phyloP scores from a whole-genome alignment of 2,113 vertebrate species.

The Halcyon senegalensis region DNA sequence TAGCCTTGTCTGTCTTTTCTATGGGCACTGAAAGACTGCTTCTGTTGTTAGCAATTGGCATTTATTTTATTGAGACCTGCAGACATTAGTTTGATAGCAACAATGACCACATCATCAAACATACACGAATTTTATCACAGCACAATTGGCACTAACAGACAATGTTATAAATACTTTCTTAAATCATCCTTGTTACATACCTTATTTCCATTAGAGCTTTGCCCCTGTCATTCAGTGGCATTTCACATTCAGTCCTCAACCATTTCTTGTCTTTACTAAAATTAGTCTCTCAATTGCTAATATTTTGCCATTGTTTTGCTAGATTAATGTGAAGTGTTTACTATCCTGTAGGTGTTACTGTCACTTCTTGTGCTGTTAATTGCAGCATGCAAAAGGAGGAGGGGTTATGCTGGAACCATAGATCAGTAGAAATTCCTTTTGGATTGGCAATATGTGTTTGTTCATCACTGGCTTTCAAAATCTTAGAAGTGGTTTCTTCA shows the following conservation, averaged over 20 bases:
- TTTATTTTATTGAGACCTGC: background rate
- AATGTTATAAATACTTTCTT: background rate
- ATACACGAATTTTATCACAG: background rate
- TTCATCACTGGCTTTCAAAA: background rate
- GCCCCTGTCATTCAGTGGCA: background rate
- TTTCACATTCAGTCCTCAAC: background rate
- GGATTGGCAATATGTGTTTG: background rate
- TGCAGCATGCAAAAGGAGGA: background rate
- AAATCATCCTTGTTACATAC: background rate
- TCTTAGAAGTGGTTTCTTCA: background rate
- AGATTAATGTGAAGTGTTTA: background rate
- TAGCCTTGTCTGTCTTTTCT: background rate
- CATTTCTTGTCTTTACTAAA: background rate
- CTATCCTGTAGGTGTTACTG: background rate
- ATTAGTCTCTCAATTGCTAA: background rate
- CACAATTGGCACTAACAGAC: fast-evolving
- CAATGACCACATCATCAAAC: background rate
- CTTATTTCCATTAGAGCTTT: background rate
- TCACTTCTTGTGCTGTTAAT: background rate
- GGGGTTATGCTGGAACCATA: background rate
- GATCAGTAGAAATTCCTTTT: background rate
- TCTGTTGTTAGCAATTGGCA: background rate
- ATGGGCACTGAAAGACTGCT: background rate
- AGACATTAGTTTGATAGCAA: background rate
- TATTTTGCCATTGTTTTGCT: background rate